Percentiles rank a stretch among this genome's conserved stretches.
phyloP scores from a whole-genome alignment of 2,797 vertebrate genomes.

The Tauraco hartlaubi region DNA sequence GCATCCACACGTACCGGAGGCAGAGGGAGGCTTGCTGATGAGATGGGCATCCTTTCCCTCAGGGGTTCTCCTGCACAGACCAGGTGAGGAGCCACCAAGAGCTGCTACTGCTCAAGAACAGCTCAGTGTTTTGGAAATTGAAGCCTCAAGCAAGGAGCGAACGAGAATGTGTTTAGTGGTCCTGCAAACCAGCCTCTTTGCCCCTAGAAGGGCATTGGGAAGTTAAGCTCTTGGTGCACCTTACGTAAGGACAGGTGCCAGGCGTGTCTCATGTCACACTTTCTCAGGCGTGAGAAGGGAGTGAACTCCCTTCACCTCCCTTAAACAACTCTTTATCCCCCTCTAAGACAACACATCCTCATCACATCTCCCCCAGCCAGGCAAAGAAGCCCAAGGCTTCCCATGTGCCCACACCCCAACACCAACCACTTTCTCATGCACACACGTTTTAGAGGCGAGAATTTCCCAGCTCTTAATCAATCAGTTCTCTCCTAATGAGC shows the following conservation, averaged over 20 bases:
- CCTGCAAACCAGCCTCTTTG: neutral
- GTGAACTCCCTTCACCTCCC: neutral
- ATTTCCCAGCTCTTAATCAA: slow-evolving; percentile 9
- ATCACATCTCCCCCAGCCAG: neutral
- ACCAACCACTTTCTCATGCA: neutral
- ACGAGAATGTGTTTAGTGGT: accelerated
- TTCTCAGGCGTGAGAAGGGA: neutral
- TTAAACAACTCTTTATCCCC: neutral
- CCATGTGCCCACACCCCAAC: neutral
- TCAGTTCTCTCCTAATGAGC: neutral
- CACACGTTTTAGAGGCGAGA: neutral
- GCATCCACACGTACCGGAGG: neutral
- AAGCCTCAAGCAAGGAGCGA: neutral
- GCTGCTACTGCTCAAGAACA: neutral
- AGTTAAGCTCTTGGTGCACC: neutral
- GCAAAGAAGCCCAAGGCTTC: neutral
- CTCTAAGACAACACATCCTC: neutral
- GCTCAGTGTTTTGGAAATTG: neutral
- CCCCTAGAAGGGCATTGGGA: neutral
- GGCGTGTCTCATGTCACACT: accelerated
- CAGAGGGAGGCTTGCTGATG: neutral
- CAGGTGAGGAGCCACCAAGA: neutral
- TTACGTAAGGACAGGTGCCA: accelerated
- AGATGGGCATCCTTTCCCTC: neutral
- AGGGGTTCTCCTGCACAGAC: neutral